Base-by-base conservation (phyloP, 1,140 invertebrate genomes). In the Atta colombica region DNA sequence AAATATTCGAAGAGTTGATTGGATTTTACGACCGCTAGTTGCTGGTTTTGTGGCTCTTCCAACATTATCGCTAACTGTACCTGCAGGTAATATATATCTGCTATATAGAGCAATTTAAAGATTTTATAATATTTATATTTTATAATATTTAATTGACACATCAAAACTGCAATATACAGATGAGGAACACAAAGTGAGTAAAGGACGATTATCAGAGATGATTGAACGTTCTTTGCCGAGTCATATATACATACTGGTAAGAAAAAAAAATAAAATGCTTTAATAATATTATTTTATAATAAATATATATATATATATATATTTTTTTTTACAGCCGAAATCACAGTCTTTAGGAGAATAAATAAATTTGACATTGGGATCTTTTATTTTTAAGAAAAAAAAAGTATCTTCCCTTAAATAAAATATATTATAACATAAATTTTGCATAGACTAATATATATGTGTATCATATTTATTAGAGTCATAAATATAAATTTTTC, bases 221-320 rank as follows among this genome's bases (percentile, higher is more conserved):
- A 89, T 97, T 65, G 95, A 96, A 89, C 95, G 96, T 71, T 96
- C 96, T 88, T 92, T 97, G 81, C 96, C 96, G 5, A 96, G 96
- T 87, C 96, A 97, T 89, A 96, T 97, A 89, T 97, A 97, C 90
- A 96, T 97, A 78, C 95, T 97, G 96, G 96, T 95, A 92, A 94
- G 92, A 92, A 72, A 74, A 66, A 72, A 66, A 53, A 55, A 28
- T 49, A 10, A 25, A 53, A 18, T 65, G 0, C 0, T 75, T 81
- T 12, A 58, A 58, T 63, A 61, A n/a, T 71, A 12, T 63, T 45
- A 45, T 51, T 51, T 51, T 51, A 0, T 51, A 51, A 51, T 68
- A 35, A 49, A 60, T 87, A 45, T 61, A 21, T 74, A 10, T 45
- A 6, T 35, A 6, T 35, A 35, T 74, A 28, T 45, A 7, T 45